Percentiles rank a stretch among this genome's conserved stretches.
Conservation (phyloP, 2,113 vertebrate species). For the Arizona elegans region DNA sequence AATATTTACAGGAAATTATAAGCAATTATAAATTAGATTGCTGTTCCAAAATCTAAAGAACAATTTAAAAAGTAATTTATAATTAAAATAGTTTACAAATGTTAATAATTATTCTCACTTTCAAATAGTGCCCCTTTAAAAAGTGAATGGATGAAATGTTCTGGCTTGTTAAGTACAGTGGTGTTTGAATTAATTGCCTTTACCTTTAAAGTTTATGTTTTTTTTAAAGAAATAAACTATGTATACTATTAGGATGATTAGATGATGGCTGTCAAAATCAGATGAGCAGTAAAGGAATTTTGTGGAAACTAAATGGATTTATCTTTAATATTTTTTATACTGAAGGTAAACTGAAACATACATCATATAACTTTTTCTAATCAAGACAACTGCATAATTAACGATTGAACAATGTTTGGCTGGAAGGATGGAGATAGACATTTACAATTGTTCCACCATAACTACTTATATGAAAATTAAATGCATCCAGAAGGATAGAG, state of each 20-base stretch:
- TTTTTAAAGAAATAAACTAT: background rate
- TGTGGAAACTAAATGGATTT: background rate
- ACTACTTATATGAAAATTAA: background rate
- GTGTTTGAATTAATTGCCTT: background rate
- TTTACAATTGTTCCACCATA: background rate
- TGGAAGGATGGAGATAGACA: background rate
- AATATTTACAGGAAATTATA: background rate
- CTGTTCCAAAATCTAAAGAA: background rate
- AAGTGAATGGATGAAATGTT: background rate
- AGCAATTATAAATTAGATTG: constrained; percentile 17
- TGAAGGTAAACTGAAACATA: background rate
- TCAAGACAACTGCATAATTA: background rate
- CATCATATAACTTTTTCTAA: background rate
- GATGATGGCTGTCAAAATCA: background rate
- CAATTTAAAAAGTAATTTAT: background rate
- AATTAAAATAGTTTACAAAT: constrained; percentile 5
- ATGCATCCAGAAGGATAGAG: background rate
- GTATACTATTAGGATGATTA: background rate
- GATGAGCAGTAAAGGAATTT: background rate
- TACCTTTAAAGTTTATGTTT: background rate
- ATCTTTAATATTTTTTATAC: background rate
- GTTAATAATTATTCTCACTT: background rate
- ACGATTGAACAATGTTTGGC: background rate
- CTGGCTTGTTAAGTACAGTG: background rate
- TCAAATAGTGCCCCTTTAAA: constrained; percentile 10